Evolutionary conservation across 2,113 vertebrate species (phyloP).

Genomic region (Pelobates fuscus): DNA sequence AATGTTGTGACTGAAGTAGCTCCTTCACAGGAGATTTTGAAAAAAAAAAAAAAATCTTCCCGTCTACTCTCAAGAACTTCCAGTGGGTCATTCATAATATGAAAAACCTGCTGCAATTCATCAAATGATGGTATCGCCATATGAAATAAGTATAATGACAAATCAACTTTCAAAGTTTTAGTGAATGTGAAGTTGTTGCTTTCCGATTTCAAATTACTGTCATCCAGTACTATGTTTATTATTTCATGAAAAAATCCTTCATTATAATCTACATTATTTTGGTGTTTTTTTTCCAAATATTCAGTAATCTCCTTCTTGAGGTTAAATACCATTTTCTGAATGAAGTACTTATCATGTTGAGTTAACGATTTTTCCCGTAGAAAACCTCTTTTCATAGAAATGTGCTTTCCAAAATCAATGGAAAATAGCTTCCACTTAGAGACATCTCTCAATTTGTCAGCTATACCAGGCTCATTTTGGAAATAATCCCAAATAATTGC

Average conservation of each 20-base stretch:
- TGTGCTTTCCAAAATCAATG: constrained; percentile 33
- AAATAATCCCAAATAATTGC: constrained; percentile 52
- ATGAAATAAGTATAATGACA: constrained; percentile 57
- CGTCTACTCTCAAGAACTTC: constrained; percentile 61
- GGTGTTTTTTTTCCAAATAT: constrained; percentile 37
- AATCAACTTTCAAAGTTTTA: constrained; percentile 54
- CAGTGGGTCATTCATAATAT: constrained; percentile 54
- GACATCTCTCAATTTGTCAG: background rate
- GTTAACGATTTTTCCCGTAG: rapidly evolving
- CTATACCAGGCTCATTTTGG: constrained; percentile 26
- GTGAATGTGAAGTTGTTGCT: constrained; percentile 41
- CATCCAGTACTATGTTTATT: background rate
- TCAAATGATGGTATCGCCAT: constrained; percentile 54
- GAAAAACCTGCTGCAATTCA: constrained; percentile 58
- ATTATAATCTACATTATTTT: constrained; percentile 31
- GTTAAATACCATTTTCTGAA: rapidly evolving
- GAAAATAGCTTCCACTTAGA: background rate
- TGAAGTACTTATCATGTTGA: background rate
- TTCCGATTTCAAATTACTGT: background rate
- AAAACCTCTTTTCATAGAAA: rapidly evolving
- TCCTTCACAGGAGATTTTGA: constrained; percentile 63
- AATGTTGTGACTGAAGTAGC: constrained; percentile 62
- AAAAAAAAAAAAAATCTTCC: constrained; percentile 63
- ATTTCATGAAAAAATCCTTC: constrained; percentile 48
- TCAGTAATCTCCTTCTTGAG: background rate